Evolutionary conservation across 1,140 invertebrate species (phyloP).

Genomic region (Magallana gigas): DNA sequence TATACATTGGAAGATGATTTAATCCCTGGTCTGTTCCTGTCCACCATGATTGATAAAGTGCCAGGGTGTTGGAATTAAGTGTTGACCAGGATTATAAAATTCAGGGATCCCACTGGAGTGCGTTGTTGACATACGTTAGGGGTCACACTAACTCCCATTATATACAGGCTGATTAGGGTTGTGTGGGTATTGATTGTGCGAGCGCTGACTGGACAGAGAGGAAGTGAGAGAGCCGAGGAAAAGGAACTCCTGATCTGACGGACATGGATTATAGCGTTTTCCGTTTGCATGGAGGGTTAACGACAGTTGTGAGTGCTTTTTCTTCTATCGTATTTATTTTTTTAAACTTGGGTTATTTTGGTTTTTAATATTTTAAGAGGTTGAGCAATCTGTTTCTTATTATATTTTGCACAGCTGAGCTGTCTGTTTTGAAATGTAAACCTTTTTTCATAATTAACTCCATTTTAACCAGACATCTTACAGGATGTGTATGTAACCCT

Average conservation of each 20-base stretch:
- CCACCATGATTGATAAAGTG: constrained; percentile 15
- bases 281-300: too few species aligned
- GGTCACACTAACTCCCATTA: constrained; percentile 23
- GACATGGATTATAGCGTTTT: neutral
- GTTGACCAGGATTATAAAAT: neutral
- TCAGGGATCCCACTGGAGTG: neutral
- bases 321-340: too few species aligned
- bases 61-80: neutral
- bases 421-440: too few species aligned
- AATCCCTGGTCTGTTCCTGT: neutral
- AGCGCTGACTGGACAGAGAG: neutral
- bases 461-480: too few species aligned
- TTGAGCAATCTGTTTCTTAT: too few species aligned
- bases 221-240: neutral
- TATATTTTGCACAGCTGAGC: too few species aligned
- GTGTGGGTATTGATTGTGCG: constrained; percentile 4
- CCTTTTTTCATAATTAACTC: too few species aligned
- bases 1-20: constrained; percentile 4
- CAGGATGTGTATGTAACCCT: too few species aligned
- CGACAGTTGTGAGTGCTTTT: too few species aligned
- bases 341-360: too few species aligned
- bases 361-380: too few species aligned
- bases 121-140: neutral
- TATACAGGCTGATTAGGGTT: neutral
- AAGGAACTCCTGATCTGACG: neutral